phyloP scores from a whole-genome alignment of 2,797 vertebrate species.

The Catamblyrhynchus diadema region DNA sequence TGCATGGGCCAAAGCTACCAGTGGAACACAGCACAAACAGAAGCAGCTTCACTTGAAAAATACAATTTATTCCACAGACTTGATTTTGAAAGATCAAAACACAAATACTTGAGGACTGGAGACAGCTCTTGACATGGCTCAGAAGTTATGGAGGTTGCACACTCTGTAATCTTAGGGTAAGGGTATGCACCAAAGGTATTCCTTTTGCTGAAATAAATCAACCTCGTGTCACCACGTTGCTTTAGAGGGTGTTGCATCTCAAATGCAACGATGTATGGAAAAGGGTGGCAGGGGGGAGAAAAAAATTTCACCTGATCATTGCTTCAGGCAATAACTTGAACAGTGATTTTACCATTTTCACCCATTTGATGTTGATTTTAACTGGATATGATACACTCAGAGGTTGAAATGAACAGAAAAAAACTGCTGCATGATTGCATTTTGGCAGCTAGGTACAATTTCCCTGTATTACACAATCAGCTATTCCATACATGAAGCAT shows the following conservation, averaged over 20 bases:
- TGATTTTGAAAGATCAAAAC: neutral
- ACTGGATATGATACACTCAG: neutral
- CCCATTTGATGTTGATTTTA: slow-evolving; percentile 2
- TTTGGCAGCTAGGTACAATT: neutral
- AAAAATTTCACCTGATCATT: neutral
- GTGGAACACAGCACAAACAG: slow-evolving; percentile 18
- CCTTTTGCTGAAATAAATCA: neutral
- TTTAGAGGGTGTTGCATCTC: neutral
- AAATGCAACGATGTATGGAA: neutral
- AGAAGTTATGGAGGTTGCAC: neutral
- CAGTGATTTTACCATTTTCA: neutral
- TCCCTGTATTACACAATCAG: slow-evolving; percentile 17
- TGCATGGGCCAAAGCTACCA: neutral
- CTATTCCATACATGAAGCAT: slow-evolving; percentile 10
- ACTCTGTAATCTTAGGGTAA: neutral
- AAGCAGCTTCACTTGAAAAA: slow-evolving; percentile 40
- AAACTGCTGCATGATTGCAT: neutral
- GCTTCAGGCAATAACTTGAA: neutral
- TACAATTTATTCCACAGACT: slow-evolving; percentile 25
- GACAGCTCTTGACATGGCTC: neutral
- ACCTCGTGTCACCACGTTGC: neutral
- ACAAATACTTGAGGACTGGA: neutral
- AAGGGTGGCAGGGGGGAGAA: rapidly evolving
- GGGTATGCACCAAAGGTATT: neutral
- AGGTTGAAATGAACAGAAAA: neutral